Base-by-base conservation (phyloP, 1,140 invertebrate genomes). In the Sarcophaga bullata region DNA sequence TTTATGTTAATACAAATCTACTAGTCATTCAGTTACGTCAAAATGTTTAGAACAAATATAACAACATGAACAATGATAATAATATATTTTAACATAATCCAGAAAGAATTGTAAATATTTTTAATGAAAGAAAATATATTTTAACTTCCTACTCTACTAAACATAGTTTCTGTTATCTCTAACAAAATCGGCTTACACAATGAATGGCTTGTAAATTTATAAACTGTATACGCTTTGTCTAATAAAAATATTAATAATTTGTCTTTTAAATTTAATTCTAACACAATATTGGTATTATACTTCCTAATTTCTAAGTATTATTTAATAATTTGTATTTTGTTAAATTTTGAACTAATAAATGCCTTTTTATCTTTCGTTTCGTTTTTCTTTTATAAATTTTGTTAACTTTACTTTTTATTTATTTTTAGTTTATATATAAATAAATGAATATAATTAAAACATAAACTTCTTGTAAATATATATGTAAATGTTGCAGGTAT, bases 1-100 rank as follows among this genome's bases (percentile, higher is more conserved):
- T 62, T 82, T 81, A 58, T 85, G 46, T 15, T 62, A 58, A 13
- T 62, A 80, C 78, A 58, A 80, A 19, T 81, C 19, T 81, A 78
- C 75, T 78, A 78, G 75, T 78, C 75, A 78, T 78, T 78, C 48
- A 50, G 25, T 37, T 37, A 37, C 25, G 25, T 1, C 13, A 13
- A 52, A 52, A 52, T 52, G 50, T 9, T 52, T 9, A 13, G 9
- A 13, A 0, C 6, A 52, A 10, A 10, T 52, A 52, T 10, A 52
- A 52, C 50, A 52, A 52, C 1, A 52, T 52, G 9, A 52, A 52
- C 8, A 52, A 73, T 46, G 73, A 25, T 73, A 73, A 46, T 5
- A 7, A 46, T 46, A 47, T 13, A 8, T 73, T 47, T 47, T 15
- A 17, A 10, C 17, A 68, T 17, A 15, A 68, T 68, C 62, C 15